A percentile compares a stretch with the other conserved stretches of the same genome.
phyloP scores from a whole-genome alignment of 2,888 invertebrate species.

The Ormyrus labotus region DNA sequence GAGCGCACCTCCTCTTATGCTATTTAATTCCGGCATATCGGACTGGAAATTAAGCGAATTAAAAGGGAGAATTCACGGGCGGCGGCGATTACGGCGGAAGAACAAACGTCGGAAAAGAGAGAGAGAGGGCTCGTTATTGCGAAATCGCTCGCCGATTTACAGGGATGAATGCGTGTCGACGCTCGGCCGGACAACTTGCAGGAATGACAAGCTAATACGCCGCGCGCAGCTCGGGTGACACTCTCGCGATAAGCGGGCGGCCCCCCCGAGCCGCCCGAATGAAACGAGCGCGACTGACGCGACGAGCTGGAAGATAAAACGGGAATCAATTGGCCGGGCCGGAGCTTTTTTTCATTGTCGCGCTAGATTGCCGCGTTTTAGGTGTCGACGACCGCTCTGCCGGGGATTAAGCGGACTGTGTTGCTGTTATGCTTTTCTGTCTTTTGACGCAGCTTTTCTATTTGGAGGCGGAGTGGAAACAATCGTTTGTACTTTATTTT shows the following conservation, averaged over 20 bases:
- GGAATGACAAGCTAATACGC: constrained; percentile 1
- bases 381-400: too few species aligned
- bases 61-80: constrained; percentile 15
- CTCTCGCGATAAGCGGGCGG: not conserved
- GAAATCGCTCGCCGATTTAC: constrained; percentile 17
- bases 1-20: too few species aligned
- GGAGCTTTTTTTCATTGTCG: not conserved
- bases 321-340: not conserved
- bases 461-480: too few species aligned
- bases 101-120: constrained; percentile 12
- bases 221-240: not conserved
- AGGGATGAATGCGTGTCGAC: not conserved
- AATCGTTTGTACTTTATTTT: too few species aligned
- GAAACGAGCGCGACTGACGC: not conserved
- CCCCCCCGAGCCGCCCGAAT: too few species aligned
- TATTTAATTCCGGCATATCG: constrained; percentile 12
- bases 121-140: constrained; percentile 14
- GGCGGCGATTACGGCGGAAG: constrained; percentile 19
- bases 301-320: constrained; percentile 5
- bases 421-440: too few species aligned
- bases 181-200: too few species aligned
- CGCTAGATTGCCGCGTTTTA: not conserved
- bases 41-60: constrained; percentile 24
- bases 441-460: too few species aligned
- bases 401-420: too few species aligned